phyloP scores from a whole-genome alignment of 2,888 invertebrate genomes.

The Agonopterix subpropinquella region DNA sequence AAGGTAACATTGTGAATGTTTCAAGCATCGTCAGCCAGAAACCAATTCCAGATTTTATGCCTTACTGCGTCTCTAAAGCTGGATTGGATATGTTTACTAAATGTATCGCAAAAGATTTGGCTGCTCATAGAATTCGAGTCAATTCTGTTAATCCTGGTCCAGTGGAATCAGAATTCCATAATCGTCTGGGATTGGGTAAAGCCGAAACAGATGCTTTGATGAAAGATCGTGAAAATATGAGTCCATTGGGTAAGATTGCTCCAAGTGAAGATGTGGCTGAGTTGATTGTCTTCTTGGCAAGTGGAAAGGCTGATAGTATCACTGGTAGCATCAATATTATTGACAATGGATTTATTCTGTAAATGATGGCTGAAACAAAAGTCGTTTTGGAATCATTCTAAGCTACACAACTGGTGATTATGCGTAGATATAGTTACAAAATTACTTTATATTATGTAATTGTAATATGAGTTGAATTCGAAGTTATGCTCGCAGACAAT shows the following conservation, averaged over 20 bases:
- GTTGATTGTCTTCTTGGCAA: constrained; percentile 12
- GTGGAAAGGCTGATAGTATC: constrained; percentile 12
- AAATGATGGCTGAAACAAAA: too few species aligned
- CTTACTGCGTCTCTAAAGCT: constrained; percentile 81
- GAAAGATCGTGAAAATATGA: not conserved
- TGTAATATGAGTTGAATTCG: too few species aligned
- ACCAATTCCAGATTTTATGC: not conserved
- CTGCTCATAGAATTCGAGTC: constrained; percentile 72
- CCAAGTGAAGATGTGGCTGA: constrained; percentile 12
- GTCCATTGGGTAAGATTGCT: constrained; percentile 6
- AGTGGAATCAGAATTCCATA: constrained; percentile 41
- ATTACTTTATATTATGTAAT: too few species aligned
- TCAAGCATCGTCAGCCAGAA: constrained; percentile 12
- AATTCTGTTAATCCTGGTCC: constrained; percentile 83
- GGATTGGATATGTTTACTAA: constrained; percentile 84
- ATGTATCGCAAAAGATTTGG: constrained; percentile 79
- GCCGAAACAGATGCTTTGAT: not conserved
- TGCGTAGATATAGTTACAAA: too few species aligned
- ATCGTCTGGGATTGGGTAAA: not conserved
- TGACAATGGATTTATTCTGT: not conserved
- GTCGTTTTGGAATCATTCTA: too few species aligned
- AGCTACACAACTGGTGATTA: too few species aligned
- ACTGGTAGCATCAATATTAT: constrained; percentile 5
- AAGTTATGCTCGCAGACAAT: too few species aligned
- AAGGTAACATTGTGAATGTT: constrained; percentile 20